Conservation (phyloP, 2,797 vertebrate species). For the Myiotriccus ornatus region DNA sequence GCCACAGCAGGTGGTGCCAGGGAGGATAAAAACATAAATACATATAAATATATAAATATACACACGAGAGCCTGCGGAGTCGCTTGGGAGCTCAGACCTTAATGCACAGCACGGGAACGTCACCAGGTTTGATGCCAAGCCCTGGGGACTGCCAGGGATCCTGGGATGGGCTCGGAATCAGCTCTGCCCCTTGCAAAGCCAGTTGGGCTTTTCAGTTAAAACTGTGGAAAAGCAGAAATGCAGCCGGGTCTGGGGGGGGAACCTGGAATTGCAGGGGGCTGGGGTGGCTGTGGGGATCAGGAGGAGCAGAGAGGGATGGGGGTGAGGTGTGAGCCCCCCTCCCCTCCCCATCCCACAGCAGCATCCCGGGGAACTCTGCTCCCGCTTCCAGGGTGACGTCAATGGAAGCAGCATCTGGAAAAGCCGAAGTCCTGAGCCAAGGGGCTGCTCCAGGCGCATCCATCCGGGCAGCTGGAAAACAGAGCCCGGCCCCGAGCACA, state of each 20-base stretch:
- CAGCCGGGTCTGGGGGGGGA: accelerated
- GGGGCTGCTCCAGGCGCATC: neutral
- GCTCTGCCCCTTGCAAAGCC: neutral
- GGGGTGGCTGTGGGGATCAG: neutral
- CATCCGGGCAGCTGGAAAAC: neutral
- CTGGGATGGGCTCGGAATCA: accelerated
- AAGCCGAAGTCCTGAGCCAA: neutral
- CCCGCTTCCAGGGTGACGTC: neutral
- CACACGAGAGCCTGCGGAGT: neutral
- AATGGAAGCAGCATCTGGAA: neutral
- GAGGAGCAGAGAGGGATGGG: neutral
- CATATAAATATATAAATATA: neutral
- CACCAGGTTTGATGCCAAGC: neutral
- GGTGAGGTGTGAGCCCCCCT: neutral
- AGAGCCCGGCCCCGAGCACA: neutral
- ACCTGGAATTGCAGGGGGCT: accelerated
- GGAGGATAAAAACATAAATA: constrained; percentile 4
- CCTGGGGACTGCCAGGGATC: neutral
- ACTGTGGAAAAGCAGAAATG: neutral
- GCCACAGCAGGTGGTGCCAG: neutral
- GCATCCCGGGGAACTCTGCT: neutral
- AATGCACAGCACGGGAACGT: accelerated
- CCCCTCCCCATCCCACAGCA: neutral
- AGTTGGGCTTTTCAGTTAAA: too few relatives aligned
- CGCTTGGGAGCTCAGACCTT: neutral